Percentiles rank a stretch among this genome's conserved stretches.
Evolutionary conservation across 2,888 invertebrate genomes (phyloP).

Genomic region (Lasioglossum figueresi): DNA sequence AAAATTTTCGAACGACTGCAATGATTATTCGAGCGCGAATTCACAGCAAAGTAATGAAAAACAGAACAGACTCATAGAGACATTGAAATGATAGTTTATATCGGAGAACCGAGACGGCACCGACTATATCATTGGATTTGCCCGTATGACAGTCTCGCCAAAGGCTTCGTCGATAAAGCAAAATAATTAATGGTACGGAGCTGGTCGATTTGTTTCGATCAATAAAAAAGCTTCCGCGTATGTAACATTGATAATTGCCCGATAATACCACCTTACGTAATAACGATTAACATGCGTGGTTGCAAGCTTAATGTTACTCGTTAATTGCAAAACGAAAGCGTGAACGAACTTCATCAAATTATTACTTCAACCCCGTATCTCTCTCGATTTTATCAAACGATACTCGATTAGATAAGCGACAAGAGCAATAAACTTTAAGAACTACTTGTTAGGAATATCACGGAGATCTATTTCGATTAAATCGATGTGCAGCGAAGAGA

Average conservation of each 20-base stretch:
- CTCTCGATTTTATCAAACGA: constrained; percentile 8
- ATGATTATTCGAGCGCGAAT: too few species aligned
- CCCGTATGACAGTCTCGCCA: constrained; percentile 47
- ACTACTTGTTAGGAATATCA: background rate
- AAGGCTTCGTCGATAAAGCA: constrained; percentile 62
- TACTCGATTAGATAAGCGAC: constrained; percentile 5
- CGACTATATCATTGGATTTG: constrained; percentile 50
- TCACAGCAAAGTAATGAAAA: too few species aligned
- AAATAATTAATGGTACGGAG: constrained; percentile 65
- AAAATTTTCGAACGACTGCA: too few species aligned
- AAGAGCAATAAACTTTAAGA: background rate
- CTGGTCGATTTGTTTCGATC: constrained; percentile 60
- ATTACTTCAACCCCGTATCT: background rate
- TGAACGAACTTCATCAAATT: background rate
- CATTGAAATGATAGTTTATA: constrained; percentile 36
- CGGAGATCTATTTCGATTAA: background rate
- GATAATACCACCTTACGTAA: constrained; percentile 44
- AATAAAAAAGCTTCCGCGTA: constrained; percentile 51
- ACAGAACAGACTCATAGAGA: background rate
- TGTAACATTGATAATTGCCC: constrained; percentile 50
- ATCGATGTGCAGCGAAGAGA: background rate
- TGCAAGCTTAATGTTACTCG: constrained; percentile 3
- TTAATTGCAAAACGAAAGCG: background rate
- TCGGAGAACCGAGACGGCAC: constrained; percentile 9
- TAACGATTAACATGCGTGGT: constrained; percentile 43